Base-by-base conservation (phyloP, 2,888 invertebrate genomes). In the Archips crataeganus region DNA sequence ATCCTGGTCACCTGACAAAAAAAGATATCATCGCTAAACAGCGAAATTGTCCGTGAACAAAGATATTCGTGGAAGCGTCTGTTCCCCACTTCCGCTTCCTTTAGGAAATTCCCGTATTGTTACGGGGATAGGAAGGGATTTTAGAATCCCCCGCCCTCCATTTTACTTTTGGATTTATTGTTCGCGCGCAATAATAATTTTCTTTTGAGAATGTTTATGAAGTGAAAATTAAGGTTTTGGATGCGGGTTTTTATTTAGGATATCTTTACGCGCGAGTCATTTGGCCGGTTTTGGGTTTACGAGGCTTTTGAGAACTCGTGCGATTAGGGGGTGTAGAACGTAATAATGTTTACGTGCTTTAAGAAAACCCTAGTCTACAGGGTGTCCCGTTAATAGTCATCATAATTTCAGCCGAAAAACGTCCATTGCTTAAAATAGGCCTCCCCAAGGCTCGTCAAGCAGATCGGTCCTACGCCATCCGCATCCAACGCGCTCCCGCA, bases 41-140 rank as follows among this genome's bases (percentile, higher is more conserved):
- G 66, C 39, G 62, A 75, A 71, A 76, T 76, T 77, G 74, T 76
- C 70, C 69, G 69, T 71, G 74, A 71, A 77, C 76, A 77, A 73
- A 76, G 76, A 76, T 77, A 74, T 71, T 71, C 69, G 68, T 61
- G 69, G 74, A 68, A 75, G 59, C 74, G 65, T 70, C 71, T 71
- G 70, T 57, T 68, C 65, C 64, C 65, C 73, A 71, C 74, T 63
- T 73, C 74, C 65, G 64, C 61, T 76, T 75, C 75, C 72, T 63
- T 8, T 47, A 77, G 75, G 77, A 76, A 77, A 75, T 77, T 77
- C 76, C 74, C 72, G 70, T 75, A 75, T 77, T 77, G 77, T 77
- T 77, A 73, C 64, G 57, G 54, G 66, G 62, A 70, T 74, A 70
- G 77, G 75, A 77, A 76, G 74, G 75, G 77, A 72, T 77, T 71